A percentile compares a stretch with the other conserved stretches of the same genome.
These are phyloP conservation scores for Ligdia adustata DNA, from an alignment of 2,888 invertebrate species.

Conservation along the genomic window DNA sequence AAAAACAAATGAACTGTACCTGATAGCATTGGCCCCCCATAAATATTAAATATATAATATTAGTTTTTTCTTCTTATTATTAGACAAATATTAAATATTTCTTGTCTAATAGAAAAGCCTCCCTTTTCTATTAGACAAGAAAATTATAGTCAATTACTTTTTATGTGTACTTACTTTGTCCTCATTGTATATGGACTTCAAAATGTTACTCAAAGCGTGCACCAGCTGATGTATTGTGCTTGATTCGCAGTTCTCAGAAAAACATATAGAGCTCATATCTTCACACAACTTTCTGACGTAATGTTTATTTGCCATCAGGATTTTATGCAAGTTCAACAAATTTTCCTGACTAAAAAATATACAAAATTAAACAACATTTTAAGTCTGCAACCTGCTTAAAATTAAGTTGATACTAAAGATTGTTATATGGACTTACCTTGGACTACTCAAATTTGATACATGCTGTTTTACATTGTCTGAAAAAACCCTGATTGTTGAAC, in stretches of 20 bases:
- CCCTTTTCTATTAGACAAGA: no score
- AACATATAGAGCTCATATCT: slow-evolving; percentile 82
- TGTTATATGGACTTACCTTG: slow-evolving; percentile 54
- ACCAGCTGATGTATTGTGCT: slow-evolving; percentile 87
- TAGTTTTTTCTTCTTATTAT: no score
- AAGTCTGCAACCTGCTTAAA: no score
- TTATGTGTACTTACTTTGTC: slow-evolving; percentile 77
- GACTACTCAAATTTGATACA: slow-evolving; percentile 52
- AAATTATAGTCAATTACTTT: no score
- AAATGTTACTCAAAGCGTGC: slow-evolving; percentile 82
- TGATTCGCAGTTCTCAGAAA: slow-evolving; percentile 86
- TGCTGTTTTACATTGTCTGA: slow-evolving; percentile 56
- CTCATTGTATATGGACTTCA: slow-evolving; percentile 67
- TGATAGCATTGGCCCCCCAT: no score
- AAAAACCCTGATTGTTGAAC: slow-evolving; percentile 49
- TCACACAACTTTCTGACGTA: slow-evolving; percentile 80
- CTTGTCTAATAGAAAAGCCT: no score
- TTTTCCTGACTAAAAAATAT: slow-evolving; percentile 74
- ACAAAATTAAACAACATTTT: slow-evolving; percentile 4
- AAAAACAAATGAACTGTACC: no score
- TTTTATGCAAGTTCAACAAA: slow-evolving; percentile 75
- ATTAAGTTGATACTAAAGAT: no score
- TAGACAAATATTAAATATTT: no score
- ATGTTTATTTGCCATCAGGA: slow-evolving; percentile 79
- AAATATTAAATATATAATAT: no score